These are phyloP conservation scores for Lepilemur ruficaudatus DNA, from an alignment of 2,797 vertebrate genomes.

Conservation along the genomic window DNA sequence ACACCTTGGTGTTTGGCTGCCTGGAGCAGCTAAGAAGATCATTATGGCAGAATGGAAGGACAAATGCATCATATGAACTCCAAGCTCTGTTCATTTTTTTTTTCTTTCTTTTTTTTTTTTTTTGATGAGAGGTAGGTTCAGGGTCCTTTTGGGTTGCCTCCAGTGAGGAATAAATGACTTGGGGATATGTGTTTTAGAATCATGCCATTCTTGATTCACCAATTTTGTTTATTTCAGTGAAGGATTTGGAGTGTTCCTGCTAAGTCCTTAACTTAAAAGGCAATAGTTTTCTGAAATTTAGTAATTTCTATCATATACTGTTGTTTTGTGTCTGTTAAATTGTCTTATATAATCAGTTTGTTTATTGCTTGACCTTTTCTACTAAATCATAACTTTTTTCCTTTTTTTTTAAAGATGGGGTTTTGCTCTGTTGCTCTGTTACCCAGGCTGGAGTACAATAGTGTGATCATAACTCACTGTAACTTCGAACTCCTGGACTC, in stretches of 20 bases:
- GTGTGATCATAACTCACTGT: neutral
- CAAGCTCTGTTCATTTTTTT: neutral
- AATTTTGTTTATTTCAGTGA: neutral
- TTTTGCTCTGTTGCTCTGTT: neutral
- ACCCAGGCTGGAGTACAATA: neutral
- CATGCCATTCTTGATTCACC: neutral
- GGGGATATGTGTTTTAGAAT: neutral
- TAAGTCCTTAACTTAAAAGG: neutral
- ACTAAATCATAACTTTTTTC: neutral
- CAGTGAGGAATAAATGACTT: neutral
- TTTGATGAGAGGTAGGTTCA: neutral
- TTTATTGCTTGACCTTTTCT: neutral
- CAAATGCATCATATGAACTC: neutral
- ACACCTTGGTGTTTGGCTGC: neutral
- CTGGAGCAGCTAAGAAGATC: neutral
- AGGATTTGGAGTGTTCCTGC: neutral
- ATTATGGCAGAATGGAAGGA: neutral
- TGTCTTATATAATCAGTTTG: neutral
- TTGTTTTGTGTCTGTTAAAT: neutral
- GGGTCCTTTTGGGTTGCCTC: neutral
- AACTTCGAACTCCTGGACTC: neutral
- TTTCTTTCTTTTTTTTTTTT: neutral
- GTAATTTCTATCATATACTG: neutral
- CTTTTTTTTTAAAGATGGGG: neutral
- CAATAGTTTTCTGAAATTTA: constrained; percentile 35